Base-by-base conservation (phyloP, 2,113 vertebrate genomes). In the Arvicanthis niloticus region DNA sequence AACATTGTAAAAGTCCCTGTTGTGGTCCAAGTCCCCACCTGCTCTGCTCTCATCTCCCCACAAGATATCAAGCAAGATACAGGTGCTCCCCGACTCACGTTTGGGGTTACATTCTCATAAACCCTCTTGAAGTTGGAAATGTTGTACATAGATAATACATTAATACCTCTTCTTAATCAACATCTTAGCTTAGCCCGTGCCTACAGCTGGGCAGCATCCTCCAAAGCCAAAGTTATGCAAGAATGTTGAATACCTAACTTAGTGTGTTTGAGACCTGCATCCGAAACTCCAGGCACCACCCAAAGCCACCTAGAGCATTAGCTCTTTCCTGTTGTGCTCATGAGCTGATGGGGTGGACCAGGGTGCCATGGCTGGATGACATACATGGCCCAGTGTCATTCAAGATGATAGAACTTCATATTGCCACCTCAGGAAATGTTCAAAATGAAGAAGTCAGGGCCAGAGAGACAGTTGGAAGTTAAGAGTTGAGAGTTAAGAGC, bases 221-320 rank as follows among this genome's bases (percentile, higher is more conserved):
- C 58, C 21, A 48, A 48, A 90, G 31, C 88, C 34, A 24, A 90
- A 45, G n/a, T 10, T 22, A 90, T 40, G 19, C 31, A 78, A 77
- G 31, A 45, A 65, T 7, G 17, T 58, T 77, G 42, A 77, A 16
- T 77, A 58, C 3, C 45, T 87, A 58, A 65, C 37, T n/a, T 7
- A 4, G 15, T 12, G 19, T 58, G 22, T 53, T 68, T 8, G 65
- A 87, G 10, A 11, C 37, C 34, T 87, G 58, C 42, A 24, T 68
- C n/a, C 11, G 7, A 56, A 68, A 34, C 15, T 45, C 21, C 62
- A 22, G 73, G 60, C 37, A 4, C 42, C 19, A 1, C 34, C 40
- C 48, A 37, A 29, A 1, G 1, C 13, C 12, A 12, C 9, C 21
- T 3, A 2, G 31, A 17, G 3, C 5, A 12, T 29, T 45, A 40